Base-by-base conservation (phyloP, 1,140 invertebrate genomes). In the Drosophila nikananu region DNA sequence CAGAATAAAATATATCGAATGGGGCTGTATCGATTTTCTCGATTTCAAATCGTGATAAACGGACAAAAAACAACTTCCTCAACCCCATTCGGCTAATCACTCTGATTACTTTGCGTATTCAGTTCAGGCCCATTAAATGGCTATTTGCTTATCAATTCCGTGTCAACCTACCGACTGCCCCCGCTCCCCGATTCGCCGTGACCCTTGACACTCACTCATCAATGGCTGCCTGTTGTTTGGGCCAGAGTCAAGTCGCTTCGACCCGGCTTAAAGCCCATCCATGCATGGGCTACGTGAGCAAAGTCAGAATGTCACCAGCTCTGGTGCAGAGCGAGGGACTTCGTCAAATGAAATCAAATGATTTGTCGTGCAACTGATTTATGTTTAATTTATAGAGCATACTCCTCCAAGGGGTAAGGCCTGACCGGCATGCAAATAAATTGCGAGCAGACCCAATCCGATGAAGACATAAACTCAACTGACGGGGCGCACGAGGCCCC, bases 371-470 rank as follows among this genome's bases (percentile, higher is more conserved):
- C 84, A 81, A 60, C 84, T 89, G 86, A 87, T 87, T 87, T 87
- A 89, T 87, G 81, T 78, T 89, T 87, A 87, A 87, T 89, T 87
- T 87, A 87, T 87, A 87, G 84, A 84, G 84, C 77, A 83, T 79
- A 59, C 80, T 73, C 59, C 80, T 73, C 59, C 61, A 44, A 51
- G 54, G 54, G 67, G 44, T 27, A 60, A 75, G 59, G 80, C 81
- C 83, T 87, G 83, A 87, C 84, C 84, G 84, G 84, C 84, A 87
- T 87, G 84, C 86, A 87, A 87, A 87, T 87, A 87, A 84, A 89
- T 89, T 89, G 65, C 77, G 48, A 79, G 65, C 80, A 67, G 70
- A 62, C 80, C 70, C 80, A 54, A 58, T 58, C 39, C 81, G 54
- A 87, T 87, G 84, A 87, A 87, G 83, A 87, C 84, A 89, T 89